Percentiles rank a stretch among this genome's conserved stretches.
Conservation (phyloP, 2,113 vertebrate species). For the Octodon degus region DNA sequence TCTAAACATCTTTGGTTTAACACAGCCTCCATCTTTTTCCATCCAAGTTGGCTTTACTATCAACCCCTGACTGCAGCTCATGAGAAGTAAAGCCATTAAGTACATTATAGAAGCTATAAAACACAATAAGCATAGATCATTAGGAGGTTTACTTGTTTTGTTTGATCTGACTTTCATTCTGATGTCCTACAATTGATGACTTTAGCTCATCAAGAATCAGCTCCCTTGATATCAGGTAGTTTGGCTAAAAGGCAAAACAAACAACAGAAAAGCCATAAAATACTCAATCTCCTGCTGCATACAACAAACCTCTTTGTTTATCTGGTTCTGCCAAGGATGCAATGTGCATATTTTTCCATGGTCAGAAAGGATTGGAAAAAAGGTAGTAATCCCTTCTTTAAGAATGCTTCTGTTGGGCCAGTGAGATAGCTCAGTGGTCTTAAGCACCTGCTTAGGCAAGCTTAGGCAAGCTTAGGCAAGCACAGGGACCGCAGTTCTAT, state of each 20-base stretch:
- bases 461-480: too few species aligned
- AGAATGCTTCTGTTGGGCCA: background rate
- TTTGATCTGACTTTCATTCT: conserved; percentile 40
- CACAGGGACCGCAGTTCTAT: too few species aligned
- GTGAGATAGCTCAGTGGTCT: too few species aligned
- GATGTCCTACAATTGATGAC: background rate
- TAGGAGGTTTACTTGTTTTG: conserved; percentile 14
- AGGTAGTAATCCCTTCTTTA: background rate
- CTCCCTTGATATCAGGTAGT: conserved; percentile 1
- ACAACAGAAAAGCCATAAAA: background rate
- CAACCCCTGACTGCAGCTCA: conserved; percentile 25
- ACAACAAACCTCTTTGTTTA: conserved; percentile 20
- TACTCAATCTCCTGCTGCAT: background rate
- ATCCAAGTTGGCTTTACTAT: conserved; percentile 35
- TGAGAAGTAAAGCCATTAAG: conserved; percentile 27
- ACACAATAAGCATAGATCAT: conserved; percentile 25
- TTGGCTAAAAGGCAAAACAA: conserved; percentile 1
- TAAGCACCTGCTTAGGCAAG: too few species aligned
- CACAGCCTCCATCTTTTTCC: conserved; percentile 26
- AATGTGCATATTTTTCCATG: background rate
- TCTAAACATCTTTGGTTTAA: conserved; percentile 15
- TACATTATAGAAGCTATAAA: conserved; percentile 55
- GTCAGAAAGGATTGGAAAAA: background rate
- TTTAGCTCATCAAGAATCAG: conserved; percentile 29
- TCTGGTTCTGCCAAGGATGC: background rate